phyloP scores from a whole-genome alignment of 2,888 invertebrate genomes.

The Stomorhina lunata region DNA sequence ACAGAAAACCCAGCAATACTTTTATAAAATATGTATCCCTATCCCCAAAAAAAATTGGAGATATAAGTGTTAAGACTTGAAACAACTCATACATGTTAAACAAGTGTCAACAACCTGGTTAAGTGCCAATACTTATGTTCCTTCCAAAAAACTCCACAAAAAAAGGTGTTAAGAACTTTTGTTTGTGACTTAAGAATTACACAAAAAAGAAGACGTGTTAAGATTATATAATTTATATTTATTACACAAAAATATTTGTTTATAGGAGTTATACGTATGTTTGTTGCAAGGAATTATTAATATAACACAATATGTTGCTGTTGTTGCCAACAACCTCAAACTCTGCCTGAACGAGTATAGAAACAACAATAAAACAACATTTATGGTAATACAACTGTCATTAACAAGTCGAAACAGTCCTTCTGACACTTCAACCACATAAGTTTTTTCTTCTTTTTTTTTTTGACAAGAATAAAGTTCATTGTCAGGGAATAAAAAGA shows the following conservation, averaged over 20 bases:
- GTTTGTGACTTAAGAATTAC: slow-evolving; percentile 15
- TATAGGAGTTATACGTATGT: neutral
- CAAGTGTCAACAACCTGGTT: slow-evolving; percentile 52
- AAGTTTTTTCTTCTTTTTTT: neutral
- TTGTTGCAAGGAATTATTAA: neutral
- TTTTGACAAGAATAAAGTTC: slow-evolving; percentile 20
- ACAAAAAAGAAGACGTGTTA: slow-evolving; percentile 2
- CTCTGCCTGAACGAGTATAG: too few species aligned
- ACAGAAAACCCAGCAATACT: neutral
- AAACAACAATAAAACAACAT: slow-evolving; percentile 8
- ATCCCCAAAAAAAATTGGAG: neutral
- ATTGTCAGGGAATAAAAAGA: neutral
- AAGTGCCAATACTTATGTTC: neutral
- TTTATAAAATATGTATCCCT: slow-evolving; percentile 39
- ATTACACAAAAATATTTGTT: slow-evolving; percentile 22
- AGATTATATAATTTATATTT: slow-evolving; percentile 17
- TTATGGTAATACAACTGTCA: slow-evolving; percentile 48
- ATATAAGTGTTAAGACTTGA: too few species aligned
- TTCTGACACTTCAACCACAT: slow-evolving; percentile 52
- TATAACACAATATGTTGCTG: neutral
- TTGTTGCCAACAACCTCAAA: neutral
- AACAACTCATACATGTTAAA: neutral
- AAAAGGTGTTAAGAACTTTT: slow-evolving; percentile 45
- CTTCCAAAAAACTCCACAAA: neutral
- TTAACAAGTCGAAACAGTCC: slow-evolving; percentile 48